phyloP scores from a whole-genome alignment of 2,113 vertebrate genomes.

The Rhinogobius similis region DNA sequence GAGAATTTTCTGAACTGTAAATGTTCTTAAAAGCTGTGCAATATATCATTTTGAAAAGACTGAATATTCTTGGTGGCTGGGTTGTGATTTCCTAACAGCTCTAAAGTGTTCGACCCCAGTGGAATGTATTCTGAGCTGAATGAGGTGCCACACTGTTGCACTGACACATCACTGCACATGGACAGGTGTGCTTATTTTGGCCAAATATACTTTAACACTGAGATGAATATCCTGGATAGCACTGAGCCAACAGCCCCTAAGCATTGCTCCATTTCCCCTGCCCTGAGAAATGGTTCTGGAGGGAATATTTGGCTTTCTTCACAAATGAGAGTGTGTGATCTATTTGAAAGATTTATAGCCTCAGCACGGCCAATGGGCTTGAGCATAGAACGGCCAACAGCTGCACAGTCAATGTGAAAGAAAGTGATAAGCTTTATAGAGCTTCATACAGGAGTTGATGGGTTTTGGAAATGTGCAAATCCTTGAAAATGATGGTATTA shows the following conservation, averaged over 20 bases:
- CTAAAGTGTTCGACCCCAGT: not conserved
- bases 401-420: constrained; percentile 3
- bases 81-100: not conserved
- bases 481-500: not conserved
- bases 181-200: constrained; percentile 9
- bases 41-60: not conserved
- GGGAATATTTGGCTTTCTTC: constrained; percentile 10
- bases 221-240: not conserved
- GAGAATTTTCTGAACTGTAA: not conserved
- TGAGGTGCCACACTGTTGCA: not conserved
- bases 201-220: not conserved
- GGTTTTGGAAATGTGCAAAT: not conserved
- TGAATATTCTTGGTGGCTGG: not conserved
- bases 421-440: not conserved
- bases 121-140: constrained; percentile 3
- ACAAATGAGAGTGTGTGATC: constrained; percentile 8
- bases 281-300: not conserved
- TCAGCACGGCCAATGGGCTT: not conserved
- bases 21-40: not conserved
- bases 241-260: not conserved
- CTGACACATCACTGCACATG: not conserved
- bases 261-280: constrained; percentile 1
- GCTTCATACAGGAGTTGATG: not conserved
- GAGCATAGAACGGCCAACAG: constrained; percentile 1
- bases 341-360: constrained; percentile 7